A percentile compares a stretch with the other conserved stretches of the same genome.
These are phyloP conservation scores for Pseudomyrmex pallidus DNA, from an alignment of 1,140 invertebrate genomes.

Conservation along the genomic window DNA sequence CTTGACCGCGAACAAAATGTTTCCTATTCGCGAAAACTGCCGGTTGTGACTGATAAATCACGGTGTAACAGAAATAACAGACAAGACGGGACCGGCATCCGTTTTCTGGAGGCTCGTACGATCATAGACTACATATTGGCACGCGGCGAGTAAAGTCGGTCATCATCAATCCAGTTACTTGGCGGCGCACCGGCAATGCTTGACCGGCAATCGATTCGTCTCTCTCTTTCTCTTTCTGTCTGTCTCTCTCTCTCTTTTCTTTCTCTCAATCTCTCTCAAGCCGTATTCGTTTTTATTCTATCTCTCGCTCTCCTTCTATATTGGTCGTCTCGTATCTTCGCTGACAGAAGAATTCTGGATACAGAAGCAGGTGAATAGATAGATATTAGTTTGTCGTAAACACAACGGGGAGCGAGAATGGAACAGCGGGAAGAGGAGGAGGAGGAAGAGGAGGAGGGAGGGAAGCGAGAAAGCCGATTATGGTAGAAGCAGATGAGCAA, in stretches of 20 bases:
- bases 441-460: not conserved
- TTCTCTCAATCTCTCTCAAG: not conserved
- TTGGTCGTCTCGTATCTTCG: not conserved
- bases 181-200: constrained; percentile 47
- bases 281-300: constrained; percentile 23
- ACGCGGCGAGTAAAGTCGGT: constrained; percentile 75
- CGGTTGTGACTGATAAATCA: constrained; percentile 58
- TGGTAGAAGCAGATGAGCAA: constrained; percentile 51
- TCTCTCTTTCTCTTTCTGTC: constrained; percentile 49
- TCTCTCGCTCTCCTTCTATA: constrained; percentile 4
- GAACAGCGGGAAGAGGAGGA: not conserved
- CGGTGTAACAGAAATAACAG: constrained; percentile 65
- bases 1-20: not conserved
- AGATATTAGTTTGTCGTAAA: constrained; percentile 51
- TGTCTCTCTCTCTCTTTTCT: not conserved
- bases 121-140: constrained; percentile 62
- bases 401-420: not conserved
- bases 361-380: constrained; percentile 38
- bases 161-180: constrained; percentile 80
- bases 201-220: constrained; percentile 79
- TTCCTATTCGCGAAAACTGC: constrained; percentile 12
- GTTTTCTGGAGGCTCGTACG: constrained; percentile 65
- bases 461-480: constrained; percentile 60
- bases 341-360: constrained; percentile 17
- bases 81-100: constrained; percentile 57